Evolutionary conservation across 2,113 vertebrate species (phyloP).

Genomic region (Aspidoscelis tigris): DNA sequence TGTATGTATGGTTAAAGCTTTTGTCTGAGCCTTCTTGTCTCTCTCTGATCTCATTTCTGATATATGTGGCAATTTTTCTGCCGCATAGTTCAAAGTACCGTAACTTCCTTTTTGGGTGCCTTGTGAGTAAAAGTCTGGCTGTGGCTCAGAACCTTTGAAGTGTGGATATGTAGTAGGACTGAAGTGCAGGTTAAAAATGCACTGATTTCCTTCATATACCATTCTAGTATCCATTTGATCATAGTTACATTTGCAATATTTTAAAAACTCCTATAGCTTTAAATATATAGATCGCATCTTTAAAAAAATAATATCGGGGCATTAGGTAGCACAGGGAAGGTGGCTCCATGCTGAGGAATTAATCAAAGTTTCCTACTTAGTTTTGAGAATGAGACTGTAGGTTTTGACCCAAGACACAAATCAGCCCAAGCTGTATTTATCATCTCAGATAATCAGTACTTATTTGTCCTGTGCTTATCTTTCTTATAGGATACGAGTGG

Average conservation of each 20-base stretch:
- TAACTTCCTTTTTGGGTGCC: not conserved
- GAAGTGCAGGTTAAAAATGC: not conserved
- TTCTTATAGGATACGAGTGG: not conserved
- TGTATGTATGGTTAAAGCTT: not conserved
- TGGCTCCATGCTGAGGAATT: not conserved
- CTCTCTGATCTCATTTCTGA: too few species aligned
- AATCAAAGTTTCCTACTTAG: not conserved
- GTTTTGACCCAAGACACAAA: not conserved
- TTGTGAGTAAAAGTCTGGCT: not conserved
- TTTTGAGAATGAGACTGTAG: not conserved
- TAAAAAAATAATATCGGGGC: not conserved
- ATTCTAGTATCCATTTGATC: not conserved
- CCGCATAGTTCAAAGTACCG: too few species aligned
- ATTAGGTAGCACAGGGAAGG: not conserved
- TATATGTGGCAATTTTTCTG: too few species aligned
- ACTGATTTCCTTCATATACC: not conserved
- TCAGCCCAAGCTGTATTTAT: not conserved
- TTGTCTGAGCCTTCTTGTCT: not conserved
- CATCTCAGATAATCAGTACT: not conserved
- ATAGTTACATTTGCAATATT: not conserved
- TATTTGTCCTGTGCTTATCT: not conserved
- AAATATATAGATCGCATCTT: not conserved
- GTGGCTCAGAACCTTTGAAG: not conserved
- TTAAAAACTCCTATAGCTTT: not conserved
- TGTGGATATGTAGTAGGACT: not conserved